Base-by-base conservation (phyloP, 2,113 vertebrate genomes). In the Nestor notabilis region DNA sequence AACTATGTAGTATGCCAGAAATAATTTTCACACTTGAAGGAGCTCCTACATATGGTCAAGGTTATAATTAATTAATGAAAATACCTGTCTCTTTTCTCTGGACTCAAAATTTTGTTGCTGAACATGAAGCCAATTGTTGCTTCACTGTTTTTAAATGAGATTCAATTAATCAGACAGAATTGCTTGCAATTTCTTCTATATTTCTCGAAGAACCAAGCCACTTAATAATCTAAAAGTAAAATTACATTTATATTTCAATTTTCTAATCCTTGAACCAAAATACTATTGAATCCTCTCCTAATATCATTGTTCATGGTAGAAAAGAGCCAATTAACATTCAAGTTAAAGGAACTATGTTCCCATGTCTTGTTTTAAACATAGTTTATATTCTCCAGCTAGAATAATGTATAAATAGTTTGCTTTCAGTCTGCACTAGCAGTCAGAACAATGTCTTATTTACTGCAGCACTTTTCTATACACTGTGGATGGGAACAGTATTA, bases 31-130 rank as follows among this genome's bases (percentile, higher is more conserved):
- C 4, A 25, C 53, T 71, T 83, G 83, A 66, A 87, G 43, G 50
- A 93, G 63, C 31, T 89, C 39, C 83, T 90, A 33, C 27, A 50
- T 23, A 37, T 0, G 1, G 60, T 83, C 83, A 92, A 86, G 76
- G 43, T 86, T 95, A 88, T 50, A 75, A 53, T 75, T 90, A 63
- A 61, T 89, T 92, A 83, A 47, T 70, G 49, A 69, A 86, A 88
- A 69, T 80, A 63, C 61, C 58, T 2, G 25, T 46, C 41, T 90
- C 31, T 83, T 65, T 90, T 88, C 39, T 80, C 58, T 70, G 43
- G 19, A 58, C 60, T 83, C 50, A 66, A 39, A 69, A 80, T 65
- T 63, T 77, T 87, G 71, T 52, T 74, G 53, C 43, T 83, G 76
- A 90, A 69, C 78, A 61, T 69, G 53, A 94, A 90, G 47, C 5